Percentiles rank a stretch among this genome's conserved stretches.
Evolutionary conservation across 64 coral and sea anemone genomes (phyloP).

Genomic region (Montipora capricornis): DNA sequence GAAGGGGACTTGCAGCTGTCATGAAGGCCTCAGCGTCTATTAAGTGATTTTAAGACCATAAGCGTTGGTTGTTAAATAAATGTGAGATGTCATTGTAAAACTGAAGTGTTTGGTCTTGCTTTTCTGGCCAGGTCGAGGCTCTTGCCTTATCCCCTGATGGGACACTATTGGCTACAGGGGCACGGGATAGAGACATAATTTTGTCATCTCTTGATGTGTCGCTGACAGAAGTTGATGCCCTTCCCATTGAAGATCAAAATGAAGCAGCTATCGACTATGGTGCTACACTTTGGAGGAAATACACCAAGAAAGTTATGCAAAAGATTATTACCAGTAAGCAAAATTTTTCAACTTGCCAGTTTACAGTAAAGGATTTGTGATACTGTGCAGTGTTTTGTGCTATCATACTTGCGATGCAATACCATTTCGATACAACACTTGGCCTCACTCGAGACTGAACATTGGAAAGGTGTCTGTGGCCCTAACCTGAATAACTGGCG

Average conservation of each 20-base stretch:
- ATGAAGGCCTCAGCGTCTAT: no score
- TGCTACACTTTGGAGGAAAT: conserved; percentile 89
- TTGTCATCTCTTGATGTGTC: conserved; percentile 79
- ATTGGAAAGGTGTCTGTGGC: no score
- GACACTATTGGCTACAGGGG: conserved; percentile 79
- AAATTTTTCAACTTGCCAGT: not conserved
- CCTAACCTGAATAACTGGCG: no score
- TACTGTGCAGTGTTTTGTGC: no score
- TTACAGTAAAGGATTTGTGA: no score
- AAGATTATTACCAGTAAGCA: conserved; percentile 67
- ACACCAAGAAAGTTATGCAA: conserved; percentile 89
- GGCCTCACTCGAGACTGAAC: no score
- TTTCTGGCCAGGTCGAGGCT: conserved; percentile 62
- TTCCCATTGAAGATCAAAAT: conserved; percentile 77
- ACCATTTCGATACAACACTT: no score
- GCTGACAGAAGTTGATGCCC: conserved; percentile 84
- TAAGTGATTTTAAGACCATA: no score
- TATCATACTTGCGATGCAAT: no score
- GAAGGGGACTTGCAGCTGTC: no score
- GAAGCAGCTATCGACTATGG: conserved; percentile 79
- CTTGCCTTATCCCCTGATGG: conserved; percentile 87
- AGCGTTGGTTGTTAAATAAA: no score
- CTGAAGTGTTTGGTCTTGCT: not conserved
- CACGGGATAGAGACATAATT: conserved; percentile 74
- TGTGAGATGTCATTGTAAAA: no score